Evolutionary conservation across 2,888 invertebrate genomes (phyloP).

Genomic region (Melieria picta): DNA sequence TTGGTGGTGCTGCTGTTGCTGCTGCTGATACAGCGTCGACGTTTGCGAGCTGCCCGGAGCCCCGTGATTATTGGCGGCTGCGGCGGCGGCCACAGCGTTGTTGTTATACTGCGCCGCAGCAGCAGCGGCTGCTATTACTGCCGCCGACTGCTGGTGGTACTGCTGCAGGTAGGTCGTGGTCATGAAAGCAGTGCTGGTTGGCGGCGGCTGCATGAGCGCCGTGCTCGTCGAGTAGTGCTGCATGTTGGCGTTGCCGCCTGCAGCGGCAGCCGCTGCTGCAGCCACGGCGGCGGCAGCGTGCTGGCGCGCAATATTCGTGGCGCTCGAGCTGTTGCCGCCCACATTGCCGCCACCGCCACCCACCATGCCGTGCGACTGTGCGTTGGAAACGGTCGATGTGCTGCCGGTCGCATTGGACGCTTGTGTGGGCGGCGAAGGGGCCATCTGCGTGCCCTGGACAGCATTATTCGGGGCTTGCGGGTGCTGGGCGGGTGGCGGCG

Average conservation of each 20-base stretch:
- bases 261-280: constrained; percentile 23
- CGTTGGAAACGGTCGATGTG: constrained; percentile 16
- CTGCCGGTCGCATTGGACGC: constrained; percentile 18
- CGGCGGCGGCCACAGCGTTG: constrained; percentile 31
- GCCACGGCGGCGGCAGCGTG: constrained; percentile 13
- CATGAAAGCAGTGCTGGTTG: constrained; percentile 39
- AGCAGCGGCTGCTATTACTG: constrained; percentile 35
- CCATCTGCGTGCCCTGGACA: constrained; percentile 34
- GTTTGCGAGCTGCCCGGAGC: constrained; percentile 28
- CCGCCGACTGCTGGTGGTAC: constrained; percentile 34
- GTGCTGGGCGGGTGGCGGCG: constrained; percentile 33
- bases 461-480: constrained; percentile 35
- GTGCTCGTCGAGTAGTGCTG: constrained; percentile 35
- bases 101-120: constrained; percentile 38
- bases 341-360: constrained; percentile 14
- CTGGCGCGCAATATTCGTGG: constrained; percentile 35
- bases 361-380: constrained; percentile 22
- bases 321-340: constrained; percentile 20
- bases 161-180: constrained; percentile 38
- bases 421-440: constrained; percentile 41
- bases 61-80: constrained; percentile 36
- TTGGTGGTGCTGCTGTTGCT: constrained; percentile 45
- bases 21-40: constrained; percentile 43
- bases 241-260: constrained; percentile 24
- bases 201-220: constrained; percentile 36